Evolutionary conservation across 2,113 vertebrate genomes (phyloP), one percentile per base, ranked within the genome.

Genomic region (Cyphomyrus discorhynchus): DNA sequence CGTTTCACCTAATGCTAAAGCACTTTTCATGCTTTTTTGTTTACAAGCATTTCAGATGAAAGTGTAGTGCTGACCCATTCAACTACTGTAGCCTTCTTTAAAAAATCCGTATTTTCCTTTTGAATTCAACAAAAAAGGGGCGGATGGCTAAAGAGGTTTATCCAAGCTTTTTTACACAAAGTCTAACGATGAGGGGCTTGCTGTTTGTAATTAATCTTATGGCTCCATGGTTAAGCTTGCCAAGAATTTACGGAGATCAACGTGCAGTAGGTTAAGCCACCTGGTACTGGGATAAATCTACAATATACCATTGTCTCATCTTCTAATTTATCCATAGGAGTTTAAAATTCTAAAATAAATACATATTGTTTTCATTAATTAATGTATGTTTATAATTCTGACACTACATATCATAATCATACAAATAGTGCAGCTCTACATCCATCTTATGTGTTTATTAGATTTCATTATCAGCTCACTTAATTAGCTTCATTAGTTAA

Each of bases 1-100:
- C 74, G 17, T 80, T 80, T 80, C 35, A 80, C 74, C 74, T 80
- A 15, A 80, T 80, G 74, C 74, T 80, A 80, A 80, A 80, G 74
- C 74, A 80, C 35, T 42, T 42, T 80, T 80, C 74, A 42, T 39
- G 74, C 13, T 19, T 80, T 80, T 80, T 80, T 80, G 15, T 80
- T 80, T 80, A 10, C 35, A 80, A 80, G 35, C 74, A 80, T 80
- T 80, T 80, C 35, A 80, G 31, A 80, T 80, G 35, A 80, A 80
- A 80, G 74, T 70, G 62, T 80, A 80, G 15, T 4, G 2, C 74
- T 80, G 74, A 80, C 74, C 35, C 74, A 42, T 80, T 80, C 35
- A 80, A 80, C 74, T 80, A n/a, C n/a, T n/a, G n/a, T n/a, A 42
- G 15, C n/a, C 31, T 42, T 80, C 74, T 80, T 42, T 11, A 42